A percentile compares a stretch with the other conserved stretches of the same genome.
Conservation (phyloP, 2,113 vertebrate species). For the Onychostoma macrolepis region DNA sequence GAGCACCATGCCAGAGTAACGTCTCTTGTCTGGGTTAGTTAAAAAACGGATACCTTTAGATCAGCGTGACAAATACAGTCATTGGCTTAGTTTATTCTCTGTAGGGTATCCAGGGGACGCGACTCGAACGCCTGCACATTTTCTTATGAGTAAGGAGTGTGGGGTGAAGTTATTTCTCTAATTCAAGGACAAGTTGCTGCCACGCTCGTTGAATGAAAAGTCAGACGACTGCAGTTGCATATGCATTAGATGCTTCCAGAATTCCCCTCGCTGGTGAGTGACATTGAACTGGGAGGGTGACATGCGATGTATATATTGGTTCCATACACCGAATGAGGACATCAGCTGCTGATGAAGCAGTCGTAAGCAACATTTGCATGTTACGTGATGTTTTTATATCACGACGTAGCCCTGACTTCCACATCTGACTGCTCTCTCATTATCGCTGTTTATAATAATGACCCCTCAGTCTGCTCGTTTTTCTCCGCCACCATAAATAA, state of each 20-base stretch:
- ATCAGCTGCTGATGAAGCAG: slow-evolving; percentile 29
- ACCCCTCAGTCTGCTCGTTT: slow-evolving; percentile 38
- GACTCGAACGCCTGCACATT: background rate
- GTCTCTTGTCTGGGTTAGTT: slow-evolving; percentile 38
- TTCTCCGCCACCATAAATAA: slow-evolving; percentile 51
- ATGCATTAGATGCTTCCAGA: slow-evolving; percentile 70
- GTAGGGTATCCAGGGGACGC: background rate
- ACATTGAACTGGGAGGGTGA: slow-evolving; percentile 4
- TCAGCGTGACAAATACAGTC: slow-evolving; percentile 45
- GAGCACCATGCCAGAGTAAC: background rate
- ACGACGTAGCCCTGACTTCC: background rate
- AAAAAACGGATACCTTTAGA: slow-evolving; percentile 40
- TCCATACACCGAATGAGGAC: background rate
- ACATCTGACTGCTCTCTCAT: slow-evolving; percentile 42
- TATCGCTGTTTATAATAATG: slow-evolving; percentile 50
- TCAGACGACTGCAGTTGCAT: slow-evolving; percentile 48
- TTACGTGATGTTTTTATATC: background rate
- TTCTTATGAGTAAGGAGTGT: background rate
- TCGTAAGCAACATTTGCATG: slow-evolving; percentile 9
- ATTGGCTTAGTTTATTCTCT: slow-evolving; percentile 18
- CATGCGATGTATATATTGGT: background rate
- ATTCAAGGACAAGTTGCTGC: slow-evolving; percentile 73
- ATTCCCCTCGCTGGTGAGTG: slow-evolving; percentile 23
- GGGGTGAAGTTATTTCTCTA: slow-evolving; percentile 68
- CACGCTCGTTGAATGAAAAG: slow-evolving; percentile 69